Conservation (phyloP, 2,113 vertebrate species). For the Microtus richardsoni region DNA sequence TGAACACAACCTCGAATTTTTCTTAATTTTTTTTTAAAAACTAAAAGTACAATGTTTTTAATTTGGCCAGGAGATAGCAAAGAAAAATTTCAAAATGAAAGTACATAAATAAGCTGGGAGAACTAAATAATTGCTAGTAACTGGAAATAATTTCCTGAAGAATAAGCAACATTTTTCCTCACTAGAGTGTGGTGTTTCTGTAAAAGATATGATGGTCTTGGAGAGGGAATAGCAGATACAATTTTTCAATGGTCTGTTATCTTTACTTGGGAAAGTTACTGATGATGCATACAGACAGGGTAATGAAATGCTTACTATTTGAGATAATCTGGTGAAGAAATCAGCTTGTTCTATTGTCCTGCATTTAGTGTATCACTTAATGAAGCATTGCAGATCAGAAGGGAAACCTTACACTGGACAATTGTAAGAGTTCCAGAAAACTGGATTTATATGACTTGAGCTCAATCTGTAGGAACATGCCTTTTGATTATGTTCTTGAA, state of each 20-base stretch:
- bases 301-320: conserved; percentile 5
- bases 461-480: not conserved
- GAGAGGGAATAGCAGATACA: not conserved
- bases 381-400: not conserved
- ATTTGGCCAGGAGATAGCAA: conserved; percentile 16
- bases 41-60: not conserved
- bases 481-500: conserved; percentile 19
- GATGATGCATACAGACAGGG: not conserved
- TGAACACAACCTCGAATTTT: not conserved
- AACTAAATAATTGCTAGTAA: not conserved
- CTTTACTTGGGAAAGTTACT: not conserved
- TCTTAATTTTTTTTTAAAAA: not conserved
- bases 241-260: not conserved
- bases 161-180: not conserved
- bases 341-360: conserved; percentile 18
- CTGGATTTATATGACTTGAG: not conserved
- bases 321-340: not conserved
- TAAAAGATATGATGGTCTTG: not conserved
- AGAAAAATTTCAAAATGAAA: not conserved
- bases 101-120: not conserved
- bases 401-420: not conserved
- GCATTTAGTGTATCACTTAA: conserved; percentile 15
- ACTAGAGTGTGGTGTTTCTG: not conserved
- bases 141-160: conserved; percentile 11
- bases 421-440: not conserved